These are phyloP conservation scores for Tapirus indicus DNA, from an alignment of 2,797 vertebrate species.

Conservation along the genomic window DNA sequence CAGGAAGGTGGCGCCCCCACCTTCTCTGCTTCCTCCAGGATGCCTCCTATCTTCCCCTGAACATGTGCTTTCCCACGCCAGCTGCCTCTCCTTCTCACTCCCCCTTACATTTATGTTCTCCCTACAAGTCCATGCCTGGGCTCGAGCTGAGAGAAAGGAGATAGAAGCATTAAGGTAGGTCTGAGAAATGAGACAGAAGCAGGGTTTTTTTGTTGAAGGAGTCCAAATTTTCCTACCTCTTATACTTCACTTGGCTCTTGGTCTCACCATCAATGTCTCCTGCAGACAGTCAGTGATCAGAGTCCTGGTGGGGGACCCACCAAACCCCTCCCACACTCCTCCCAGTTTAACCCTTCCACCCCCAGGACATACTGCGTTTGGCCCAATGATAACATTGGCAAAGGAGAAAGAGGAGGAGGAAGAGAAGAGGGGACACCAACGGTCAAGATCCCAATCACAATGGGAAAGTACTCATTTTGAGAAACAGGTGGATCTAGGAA, in stretches of 20 bases:
- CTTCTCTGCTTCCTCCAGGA: neutral
- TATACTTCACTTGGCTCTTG: neutral
- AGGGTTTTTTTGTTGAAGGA: too few relatives aligned
- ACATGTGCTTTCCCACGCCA: too few relatives aligned
- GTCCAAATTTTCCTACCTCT: neutral
- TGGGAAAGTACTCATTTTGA: neutral
- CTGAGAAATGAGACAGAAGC: neutral
- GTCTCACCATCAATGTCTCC: neutral
- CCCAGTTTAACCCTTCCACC: neutral
- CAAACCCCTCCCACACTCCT: neutral
- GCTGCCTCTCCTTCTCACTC: neutral
- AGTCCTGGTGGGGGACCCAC: neutral
- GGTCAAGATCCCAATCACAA: neutral
- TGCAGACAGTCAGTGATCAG: neutral
- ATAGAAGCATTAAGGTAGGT: rapidly evolving
- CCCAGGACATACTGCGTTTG: neutral
- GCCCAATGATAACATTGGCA: neutral
- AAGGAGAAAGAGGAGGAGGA: neutral
- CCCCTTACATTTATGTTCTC: neutral
- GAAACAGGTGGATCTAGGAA: neutral
- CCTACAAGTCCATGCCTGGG: neutral
- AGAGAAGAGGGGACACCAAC: neutral
- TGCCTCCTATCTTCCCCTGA: neutral
- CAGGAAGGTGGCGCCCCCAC: neutral
- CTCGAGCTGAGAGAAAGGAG: neutral